These are phyloP conservation scores for Philereme vetulata DNA, from an alignment of 2,888 invertebrate genomes.

Conservation along the genomic window DNA sequence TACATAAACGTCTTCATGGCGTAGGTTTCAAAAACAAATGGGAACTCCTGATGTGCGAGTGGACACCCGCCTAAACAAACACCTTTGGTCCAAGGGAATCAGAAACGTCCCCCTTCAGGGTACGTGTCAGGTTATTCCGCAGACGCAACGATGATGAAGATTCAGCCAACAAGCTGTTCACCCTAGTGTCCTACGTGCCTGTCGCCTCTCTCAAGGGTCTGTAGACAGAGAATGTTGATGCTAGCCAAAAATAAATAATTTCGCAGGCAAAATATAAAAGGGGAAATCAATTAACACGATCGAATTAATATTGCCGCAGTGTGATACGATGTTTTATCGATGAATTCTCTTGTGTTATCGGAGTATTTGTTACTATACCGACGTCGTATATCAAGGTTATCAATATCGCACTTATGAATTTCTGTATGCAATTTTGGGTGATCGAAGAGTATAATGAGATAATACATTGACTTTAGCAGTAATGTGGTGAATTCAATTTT, in stretches of 20 bases:
- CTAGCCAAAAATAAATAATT: conserved; percentile 93
- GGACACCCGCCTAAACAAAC: conserved; percentile 99
- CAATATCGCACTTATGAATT: conserved; percentile 25
- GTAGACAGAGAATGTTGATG: conserved; percentile 96
- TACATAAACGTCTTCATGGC: conserved; percentile 98
- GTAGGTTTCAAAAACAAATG: conserved; percentile 99
- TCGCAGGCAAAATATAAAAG: neutral
- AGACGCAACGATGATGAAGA: conserved; percentile 99
- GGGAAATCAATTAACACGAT: conserved; percentile 31
- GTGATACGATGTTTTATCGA: conserved; percentile 36
- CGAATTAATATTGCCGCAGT: conserved; percentile 35
- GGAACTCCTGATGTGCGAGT: conserved; percentile 99
- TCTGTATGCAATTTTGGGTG: conserved; percentile 9
- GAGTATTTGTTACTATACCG: conserved; percentile 30
- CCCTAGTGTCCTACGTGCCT: conserved; percentile 98
- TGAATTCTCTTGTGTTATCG: conserved; percentile 32
- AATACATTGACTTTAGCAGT: no score
- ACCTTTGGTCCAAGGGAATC: conserved; percentile 99
- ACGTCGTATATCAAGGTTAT: conserved; percentile 20
- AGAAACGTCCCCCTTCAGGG: conserved; percentile 99
- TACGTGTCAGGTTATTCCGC: conserved; percentile 97
- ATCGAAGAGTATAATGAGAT: neutral
- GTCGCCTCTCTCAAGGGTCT: conserved; percentile 96
- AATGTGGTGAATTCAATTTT: no score
- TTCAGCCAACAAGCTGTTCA: conserved; percentile 98